Evolutionary conservation across 1,140 invertebrate species (phyloP), one percentile per base, ranked within the genome.

Genomic region (Saxidomus purpurata): DNA sequence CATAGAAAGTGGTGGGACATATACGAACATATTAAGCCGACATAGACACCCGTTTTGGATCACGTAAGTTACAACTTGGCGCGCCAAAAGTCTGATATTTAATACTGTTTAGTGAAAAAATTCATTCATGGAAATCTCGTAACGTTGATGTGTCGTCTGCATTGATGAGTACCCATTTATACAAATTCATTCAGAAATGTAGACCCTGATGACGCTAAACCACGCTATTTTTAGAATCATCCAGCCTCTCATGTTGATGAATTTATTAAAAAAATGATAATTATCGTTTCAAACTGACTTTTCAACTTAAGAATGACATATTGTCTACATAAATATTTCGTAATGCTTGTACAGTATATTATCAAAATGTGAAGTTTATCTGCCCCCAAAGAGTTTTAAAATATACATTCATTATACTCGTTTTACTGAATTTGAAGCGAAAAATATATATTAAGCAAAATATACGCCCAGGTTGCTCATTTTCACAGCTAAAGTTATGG

Each of bases 1-100:
- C 47, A 55, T 38, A 52, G 76, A 79, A 79, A 79, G 76, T 79
- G 76, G 55, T 31, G 31, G 28, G 43, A 52, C 49, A 34, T 52
- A 47, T 47, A 28, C 25, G 74, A 6, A 28, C 28, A 77, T 17
- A 28, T 31, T 9, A n/a, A 49, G 2, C 13, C 22, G 40, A 11
- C 40, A 77, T 25, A 49, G 74, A 52, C 49, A 49, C 74, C 22
- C 74, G 3, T 8, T 13, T 13, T 9, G 31, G 15, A 52, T 17
- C 40, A 25, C 13, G 15, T 17, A 31, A 15, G 8, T 47, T 47
- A 47, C 74, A 43, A 77, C 40, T 31, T 52, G 47, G 17, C 40
- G 74, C 74, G 40, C 74, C 74, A 49, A 77, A 49, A 25, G 40
- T 49, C 40, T 52, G 74, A 47, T 52, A 52, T 49, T 79, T 55